Conservation (phyloP, 1,140 invertebrate species). For the Rhagoletis pomonella region DNA sequence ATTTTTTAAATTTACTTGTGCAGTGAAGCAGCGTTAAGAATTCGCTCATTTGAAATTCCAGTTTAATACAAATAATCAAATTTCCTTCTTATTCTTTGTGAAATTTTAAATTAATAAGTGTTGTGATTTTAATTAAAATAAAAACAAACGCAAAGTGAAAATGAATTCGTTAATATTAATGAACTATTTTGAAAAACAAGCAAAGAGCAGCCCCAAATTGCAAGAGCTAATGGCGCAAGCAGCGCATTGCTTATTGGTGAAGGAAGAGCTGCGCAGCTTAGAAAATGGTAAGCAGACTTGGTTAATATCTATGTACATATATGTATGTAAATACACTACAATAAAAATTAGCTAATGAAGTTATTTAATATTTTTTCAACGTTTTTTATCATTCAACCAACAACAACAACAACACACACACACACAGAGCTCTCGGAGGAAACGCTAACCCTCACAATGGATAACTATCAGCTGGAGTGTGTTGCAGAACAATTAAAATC, state of each 20-base stretch:
- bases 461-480: background rate
- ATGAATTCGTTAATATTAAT: constrained; percentile 12
- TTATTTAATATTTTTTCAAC: background rate
- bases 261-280: background rate
- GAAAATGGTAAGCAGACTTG: background rate
- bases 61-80: background rate
- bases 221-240: background rate
- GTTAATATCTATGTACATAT: too few species aligned
- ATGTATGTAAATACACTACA: too few species aligned
- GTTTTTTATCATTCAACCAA: background rate
- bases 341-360: too few species aligned
- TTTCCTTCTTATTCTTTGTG: background rate
- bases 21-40: background rate
- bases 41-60: background rate
- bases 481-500: background rate
- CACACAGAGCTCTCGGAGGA: background rate
- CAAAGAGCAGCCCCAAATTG: background rate
- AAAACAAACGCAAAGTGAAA: background rate
- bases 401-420: background rate
- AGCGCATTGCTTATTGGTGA: background rate
- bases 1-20: background rate
- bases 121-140: background rate
- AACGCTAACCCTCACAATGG: constrained; percentile 4
- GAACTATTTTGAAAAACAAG: constrained; percentile 24
- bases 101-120: background rate